Base-by-base conservation (phyloP, 1,140 invertebrate genomes). In the Drosophila hydei region DNA sequence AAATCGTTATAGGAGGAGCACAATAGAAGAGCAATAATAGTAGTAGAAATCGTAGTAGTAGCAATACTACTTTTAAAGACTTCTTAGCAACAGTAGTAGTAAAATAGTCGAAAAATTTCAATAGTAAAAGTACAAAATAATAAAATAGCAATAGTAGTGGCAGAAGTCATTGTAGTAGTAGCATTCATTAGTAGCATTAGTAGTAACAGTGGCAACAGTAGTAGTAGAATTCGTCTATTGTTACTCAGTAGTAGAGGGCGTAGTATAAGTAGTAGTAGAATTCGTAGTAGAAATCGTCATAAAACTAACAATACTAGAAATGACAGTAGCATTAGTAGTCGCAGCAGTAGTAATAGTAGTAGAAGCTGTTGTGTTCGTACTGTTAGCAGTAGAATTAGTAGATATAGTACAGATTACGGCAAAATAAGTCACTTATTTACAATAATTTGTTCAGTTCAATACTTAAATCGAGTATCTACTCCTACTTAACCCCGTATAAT, bases 351-450 rank as follows among this genome's bases (percentile, higher is more conserved):
- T 14, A 38, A 6, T 38, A 38, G n/a, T 16, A 40, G 14, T 4
- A 45, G 42, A 19, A 45, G 12, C 19, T 3, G 42, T 16, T 16
- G 14, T 42, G 16, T 14, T 16, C n/a, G 38, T 4, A 16, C 6
- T 18, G 7, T 0, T n/a, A 16, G n/a, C 14, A 12, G 36, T 12
- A 42, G 38, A 8, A 40, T 5, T 16, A 42, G 1, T 16, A 42
- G 19, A 52, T 11, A 52, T 16, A 45, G 14, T 25, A 62, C 9
- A 38, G 55, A 40, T 47, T 45, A 38, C 18, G 38, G n/a, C 36
- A 42, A 36, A n/a, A 27, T 19, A n/a, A 23, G 16, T 58, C 43
- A 67, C 54, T 47, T 19, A 33, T 19, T 65, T 38, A 33, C 43
- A 33, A 33, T 4, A 43, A 18, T 18, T 42, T 42, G 14, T 43